A percentile compares a stretch with the other conserved stretches of the same genome.
Conservation (phyloP, 2,113 vertebrate species). For the Megaptera novaeangliae region DNA sequence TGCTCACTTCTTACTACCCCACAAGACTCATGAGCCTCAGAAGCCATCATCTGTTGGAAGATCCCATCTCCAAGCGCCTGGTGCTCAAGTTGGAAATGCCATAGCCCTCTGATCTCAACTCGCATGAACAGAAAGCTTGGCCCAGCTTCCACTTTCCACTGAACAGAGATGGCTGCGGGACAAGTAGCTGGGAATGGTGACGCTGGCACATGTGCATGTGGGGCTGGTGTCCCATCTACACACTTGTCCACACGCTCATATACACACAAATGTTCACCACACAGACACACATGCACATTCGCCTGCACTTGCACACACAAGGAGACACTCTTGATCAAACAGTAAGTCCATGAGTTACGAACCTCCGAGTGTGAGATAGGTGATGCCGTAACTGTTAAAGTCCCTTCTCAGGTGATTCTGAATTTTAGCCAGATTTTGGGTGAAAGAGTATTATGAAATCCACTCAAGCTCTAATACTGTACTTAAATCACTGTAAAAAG, state of each 20-base stretch:
- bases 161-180: not conserved
- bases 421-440: not conserved
- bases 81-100: not conserved
- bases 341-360: not conserved
- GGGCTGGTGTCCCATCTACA: too few relatives aligned
- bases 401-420: not conserved
- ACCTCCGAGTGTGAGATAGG: not conserved
- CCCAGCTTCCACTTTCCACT: not conserved
- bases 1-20: not conserved
- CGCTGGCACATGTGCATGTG: fast-evolving
- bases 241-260: not conserved
- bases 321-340: not conserved
- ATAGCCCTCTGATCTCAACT: not conserved
- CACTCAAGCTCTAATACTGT: not conserved
- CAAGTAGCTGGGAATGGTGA: not conserved
- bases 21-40: not conserved
- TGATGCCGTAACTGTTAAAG: not conserved
- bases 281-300: not conserved
- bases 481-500: not conserved
- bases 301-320: not conserved
- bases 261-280: not conserved
- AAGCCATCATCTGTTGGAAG: not conserved
- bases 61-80: not conserved
- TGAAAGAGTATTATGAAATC: not conserved
- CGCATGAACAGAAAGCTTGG: not conserved